Conservation (phyloP, 2,113 vertebrate species). For the Gyps fulvus region DNA sequence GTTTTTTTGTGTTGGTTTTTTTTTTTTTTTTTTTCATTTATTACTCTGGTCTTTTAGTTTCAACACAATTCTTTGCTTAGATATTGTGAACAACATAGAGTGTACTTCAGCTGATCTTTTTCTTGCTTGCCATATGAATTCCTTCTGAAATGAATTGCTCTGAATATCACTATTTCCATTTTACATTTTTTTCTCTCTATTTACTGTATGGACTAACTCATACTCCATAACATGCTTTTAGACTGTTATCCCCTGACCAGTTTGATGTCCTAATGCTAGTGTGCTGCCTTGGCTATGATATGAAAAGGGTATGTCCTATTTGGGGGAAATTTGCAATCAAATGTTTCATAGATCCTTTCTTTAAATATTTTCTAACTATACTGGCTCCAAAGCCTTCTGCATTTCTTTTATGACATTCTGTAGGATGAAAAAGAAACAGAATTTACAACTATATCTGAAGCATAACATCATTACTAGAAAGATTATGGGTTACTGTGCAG, state of each 20-base stretch:
- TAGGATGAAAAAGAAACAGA: neutral
- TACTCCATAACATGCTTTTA: neutral
- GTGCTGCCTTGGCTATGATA: neutral
- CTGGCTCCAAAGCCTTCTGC: neutral
- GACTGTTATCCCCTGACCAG: neutral
- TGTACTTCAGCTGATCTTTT: constrained; percentile 3
- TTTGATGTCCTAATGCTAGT: neutral
- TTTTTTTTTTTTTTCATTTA: neutral
- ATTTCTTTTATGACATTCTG: neutral
- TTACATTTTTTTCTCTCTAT: neutral
- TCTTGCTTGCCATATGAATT: constrained; percentile 11
- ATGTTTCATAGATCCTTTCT: neutral
- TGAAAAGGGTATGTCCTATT: neutral
- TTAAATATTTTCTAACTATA: neutral
- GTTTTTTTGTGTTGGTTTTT: neutral
- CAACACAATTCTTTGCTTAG: constrained; percentile 18
- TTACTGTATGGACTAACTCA: neutral
- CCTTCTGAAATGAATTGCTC: neutral
- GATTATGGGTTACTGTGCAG: neutral
- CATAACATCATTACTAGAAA: neutral
- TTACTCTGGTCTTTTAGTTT: constrained; percentile 14
- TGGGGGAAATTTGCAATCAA: neutral
- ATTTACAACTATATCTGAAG: neutral
- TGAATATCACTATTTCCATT: neutral
- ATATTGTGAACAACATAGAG: constrained; percentile 4